Percentiles rank a stretch among this genome's conserved stretches.
Evolutionary conservation across 1,140 invertebrate genomes (phyloP).

Genomic region (Anastatus disparis): DNA sequence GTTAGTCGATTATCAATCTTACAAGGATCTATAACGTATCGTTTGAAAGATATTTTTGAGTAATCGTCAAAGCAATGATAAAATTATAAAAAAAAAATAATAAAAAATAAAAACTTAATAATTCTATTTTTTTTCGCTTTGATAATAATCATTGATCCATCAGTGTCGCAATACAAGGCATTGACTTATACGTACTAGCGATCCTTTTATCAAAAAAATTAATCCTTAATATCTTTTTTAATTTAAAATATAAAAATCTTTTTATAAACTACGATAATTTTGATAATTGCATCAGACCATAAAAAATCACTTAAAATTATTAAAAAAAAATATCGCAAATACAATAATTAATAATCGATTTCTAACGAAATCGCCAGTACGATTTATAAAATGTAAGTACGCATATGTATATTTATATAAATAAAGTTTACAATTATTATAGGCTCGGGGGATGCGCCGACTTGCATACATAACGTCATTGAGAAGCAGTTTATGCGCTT

Average conservation of each 20-base stretch:
- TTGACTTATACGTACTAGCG: slow-evolving; percentile 34
- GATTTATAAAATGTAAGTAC: slow-evolving; percentile 25
- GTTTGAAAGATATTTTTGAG: too few relatives aligned
- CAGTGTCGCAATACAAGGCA: slow-evolving; percentile 29
- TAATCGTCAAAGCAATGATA: background rate
- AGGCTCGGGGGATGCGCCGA: background rate
- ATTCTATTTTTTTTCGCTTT: background rate
- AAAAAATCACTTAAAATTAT: background rate
- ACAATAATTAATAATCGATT: background rate
- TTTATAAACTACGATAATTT: slow-evolving; percentile 8
- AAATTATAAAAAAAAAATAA: slow-evolving; percentile 13
- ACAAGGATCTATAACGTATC: background rate
- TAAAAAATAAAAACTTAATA: background rate
- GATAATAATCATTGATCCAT: slow-evolving; percentile 19
- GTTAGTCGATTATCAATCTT: background rate
- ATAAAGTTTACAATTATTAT: slow-evolving; percentile 33
- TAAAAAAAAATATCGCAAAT: background rate
- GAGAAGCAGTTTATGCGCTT: too few relatives aligned
- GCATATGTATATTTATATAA: slow-evolving; percentile 33
- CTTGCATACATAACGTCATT: background rate
- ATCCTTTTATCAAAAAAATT: background rate
- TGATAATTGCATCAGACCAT: slow-evolving; percentile 14
- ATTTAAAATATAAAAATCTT: background rate
- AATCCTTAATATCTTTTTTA: background rate
- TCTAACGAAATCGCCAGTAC: slow-evolving; percentile 16